Evolutionary conservation across 2,113 vertebrate species (phyloP).

Genomic region (Dendropsophus ebraccatus): DNA sequence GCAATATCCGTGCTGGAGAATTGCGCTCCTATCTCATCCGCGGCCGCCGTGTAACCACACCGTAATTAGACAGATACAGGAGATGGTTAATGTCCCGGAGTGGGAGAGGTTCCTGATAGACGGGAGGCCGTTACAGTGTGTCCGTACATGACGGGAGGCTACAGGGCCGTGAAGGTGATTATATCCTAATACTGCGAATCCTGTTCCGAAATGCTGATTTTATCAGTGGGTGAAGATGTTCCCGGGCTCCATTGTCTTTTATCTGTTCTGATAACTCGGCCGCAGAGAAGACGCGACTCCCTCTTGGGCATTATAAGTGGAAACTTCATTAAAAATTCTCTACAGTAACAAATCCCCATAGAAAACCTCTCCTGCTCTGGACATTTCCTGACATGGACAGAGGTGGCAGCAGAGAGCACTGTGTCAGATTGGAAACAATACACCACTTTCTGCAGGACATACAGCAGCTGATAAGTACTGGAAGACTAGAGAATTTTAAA

Average conservation of each 20-base stretch:
- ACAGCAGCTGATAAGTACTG: too few species aligned
- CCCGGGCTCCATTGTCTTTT: background rate
- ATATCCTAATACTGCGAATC: background rate
- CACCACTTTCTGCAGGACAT: too few species aligned
- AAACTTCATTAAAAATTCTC: too few species aligned
- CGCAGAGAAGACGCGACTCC: too few species aligned
- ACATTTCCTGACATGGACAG: too few species aligned
- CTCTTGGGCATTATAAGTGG: too few species aligned
- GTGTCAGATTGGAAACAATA: too few species aligned
- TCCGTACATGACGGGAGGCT: background rate
- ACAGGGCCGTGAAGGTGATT: background rate
- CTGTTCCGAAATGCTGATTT: background rate
- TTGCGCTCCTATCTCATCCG: background rate
- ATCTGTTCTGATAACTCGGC: background rate
- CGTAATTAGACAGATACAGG: constrained; percentile 23
- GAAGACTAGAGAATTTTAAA: too few species aligned
- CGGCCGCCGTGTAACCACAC: background rate
- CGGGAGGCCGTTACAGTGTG: background rate
- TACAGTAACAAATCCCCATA: too few species aligned
- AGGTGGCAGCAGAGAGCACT: too few species aligned
- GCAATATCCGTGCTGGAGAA: background rate
- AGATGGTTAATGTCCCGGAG: background rate
- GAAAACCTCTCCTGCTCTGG: too few species aligned
- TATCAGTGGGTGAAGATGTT: background rate
- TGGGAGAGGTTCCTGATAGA: background rate